phyloP scores from a whole-genome alignment of 1,140 invertebrate species.

The Theocolax elegans region DNA sequence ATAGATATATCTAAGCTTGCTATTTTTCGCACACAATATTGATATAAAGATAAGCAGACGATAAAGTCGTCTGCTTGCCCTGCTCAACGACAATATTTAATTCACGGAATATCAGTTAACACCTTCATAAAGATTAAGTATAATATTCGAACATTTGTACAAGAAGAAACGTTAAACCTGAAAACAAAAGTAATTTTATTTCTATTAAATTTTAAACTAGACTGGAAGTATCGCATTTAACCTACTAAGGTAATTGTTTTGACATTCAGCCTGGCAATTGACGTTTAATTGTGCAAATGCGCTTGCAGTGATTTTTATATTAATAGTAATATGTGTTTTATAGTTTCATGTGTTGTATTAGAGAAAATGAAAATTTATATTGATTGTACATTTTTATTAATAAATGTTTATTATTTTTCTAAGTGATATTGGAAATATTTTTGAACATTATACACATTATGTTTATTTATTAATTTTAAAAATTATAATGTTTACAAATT shows the following conservation, averaged over 20 bases:
- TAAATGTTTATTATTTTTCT: too few relatives aligned
- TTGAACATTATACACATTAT: too few relatives aligned
- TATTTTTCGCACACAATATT: neutral
- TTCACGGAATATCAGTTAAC: slow-evolving; percentile 35
- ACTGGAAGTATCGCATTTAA: neutral
- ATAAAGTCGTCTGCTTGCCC: slow-evolving; percentile 26
- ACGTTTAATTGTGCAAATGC: too few relatives aligned
- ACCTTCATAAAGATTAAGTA: slow-evolving; percentile 4
- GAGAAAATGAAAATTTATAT: too few relatives aligned
- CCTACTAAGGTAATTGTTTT: slow-evolving; percentile 19
- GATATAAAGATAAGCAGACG: slow-evolving; percentile 17
- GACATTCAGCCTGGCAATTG: slow-evolving; percentile 27
- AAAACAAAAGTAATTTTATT: neutral
- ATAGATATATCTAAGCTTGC: neutral
- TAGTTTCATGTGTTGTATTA: too few relatives aligned
- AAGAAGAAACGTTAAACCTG: neutral
- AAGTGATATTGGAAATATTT: too few relatives aligned
- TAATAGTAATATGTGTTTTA: too few relatives aligned
- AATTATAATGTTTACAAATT: too few relatives aligned
- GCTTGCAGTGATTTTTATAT: too few relatives aligned
- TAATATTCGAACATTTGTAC: neutral
- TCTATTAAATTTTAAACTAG: neutral
- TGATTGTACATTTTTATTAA: too few relatives aligned
- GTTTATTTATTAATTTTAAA: too few relatives aligned
- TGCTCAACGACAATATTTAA: slow-evolving; percentile 7